These are phyloP conservation scores for Siphonodentalium dalli DNA, from an alignment of 2,888 invertebrate genomes.

Conservation along the genomic window DNA sequence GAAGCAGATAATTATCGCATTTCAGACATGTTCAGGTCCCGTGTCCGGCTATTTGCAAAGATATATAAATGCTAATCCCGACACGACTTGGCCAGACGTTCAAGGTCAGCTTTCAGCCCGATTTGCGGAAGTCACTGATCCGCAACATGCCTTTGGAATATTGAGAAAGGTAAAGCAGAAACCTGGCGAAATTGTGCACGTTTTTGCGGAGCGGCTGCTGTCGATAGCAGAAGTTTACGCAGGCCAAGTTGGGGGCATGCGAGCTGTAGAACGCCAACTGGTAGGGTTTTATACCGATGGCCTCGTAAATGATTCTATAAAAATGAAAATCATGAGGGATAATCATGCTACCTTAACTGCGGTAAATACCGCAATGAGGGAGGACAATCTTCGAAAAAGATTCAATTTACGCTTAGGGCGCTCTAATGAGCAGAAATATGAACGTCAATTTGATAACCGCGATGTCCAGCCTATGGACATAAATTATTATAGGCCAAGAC, in stretches of 20 bases:
- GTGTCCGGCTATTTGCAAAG: constrained; percentile 17
- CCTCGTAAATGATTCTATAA: constrained; percentile 9
- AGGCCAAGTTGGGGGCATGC: not conserved
- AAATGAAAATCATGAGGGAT: constrained; percentile 17
- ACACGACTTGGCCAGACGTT: not conserved
- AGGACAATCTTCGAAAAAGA: constrained; percentile 20
- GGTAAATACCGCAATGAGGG: constrained; percentile 7
- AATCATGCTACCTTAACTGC: constrained; percentile 13
- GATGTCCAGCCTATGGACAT: too few species aligned
- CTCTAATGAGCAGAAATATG: too few species aligned
- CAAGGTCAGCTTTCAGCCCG: constrained; percentile 2
- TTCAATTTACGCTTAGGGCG: constrained; percentile 19
- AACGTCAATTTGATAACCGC: too few species aligned
- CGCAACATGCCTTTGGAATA: constrained; percentile 17
- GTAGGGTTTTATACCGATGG: constrained; percentile 19
- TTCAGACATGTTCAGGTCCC: constrained; percentile 14
- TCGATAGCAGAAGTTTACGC: constrained; percentile 15
- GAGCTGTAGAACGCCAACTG: constrained; percentile 5
- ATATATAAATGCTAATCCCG: constrained; percentile 5
- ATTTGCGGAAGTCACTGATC: constrained; percentile 23
- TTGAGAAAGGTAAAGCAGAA: constrained; percentile 19
- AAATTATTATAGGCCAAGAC: too few species aligned
- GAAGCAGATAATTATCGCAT: constrained; percentile 11
- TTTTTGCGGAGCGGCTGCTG: constrained; percentile 17
- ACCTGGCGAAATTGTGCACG: constrained; percentile 12